These are phyloP conservation scores for Tenualosa ilisha DNA, from an alignment of 2,797 vertebrate species.

Conservation along the genomic window DNA sequence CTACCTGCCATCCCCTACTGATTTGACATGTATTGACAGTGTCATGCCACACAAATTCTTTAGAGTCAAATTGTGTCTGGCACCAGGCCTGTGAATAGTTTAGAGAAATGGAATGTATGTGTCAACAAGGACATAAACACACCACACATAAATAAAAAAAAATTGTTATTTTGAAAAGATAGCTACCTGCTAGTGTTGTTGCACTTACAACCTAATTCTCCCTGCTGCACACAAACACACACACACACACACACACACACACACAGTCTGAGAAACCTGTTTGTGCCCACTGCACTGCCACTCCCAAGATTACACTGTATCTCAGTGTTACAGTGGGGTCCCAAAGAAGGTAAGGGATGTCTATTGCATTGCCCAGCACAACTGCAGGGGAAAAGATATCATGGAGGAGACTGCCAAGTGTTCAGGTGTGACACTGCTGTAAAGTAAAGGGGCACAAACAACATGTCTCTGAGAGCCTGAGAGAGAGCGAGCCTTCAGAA, in stretches of 20 bases:
- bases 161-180: neutral
- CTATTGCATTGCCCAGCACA: neutral
- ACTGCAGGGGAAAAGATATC: neutral
- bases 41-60: conserved; percentile 24
- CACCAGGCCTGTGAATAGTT: neutral
- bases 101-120: neutral
- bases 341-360: neutral
- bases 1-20: conserved; percentile 26
- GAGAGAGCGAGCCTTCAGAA: neutral
- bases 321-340: neutral
- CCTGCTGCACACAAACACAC: too few species aligned
- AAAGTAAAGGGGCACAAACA: neutral
- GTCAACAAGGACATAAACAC: neutral
- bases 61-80: neutral
- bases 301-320: neutral
- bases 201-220: neutral
- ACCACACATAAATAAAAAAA: neutral
- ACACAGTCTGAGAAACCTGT: neutral
- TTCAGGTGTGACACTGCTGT: neutral
- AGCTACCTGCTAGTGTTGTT: neutral
- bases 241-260: too few species aligned
- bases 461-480: neutral
- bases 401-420: neutral
- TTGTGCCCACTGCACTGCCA: neutral
- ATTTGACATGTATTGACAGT: conserved; percentile 30